Evolutionary conservation across 2,797 vertebrate genomes (phyloP).

Genomic region (Melanotaenia maccullochi): DNA sequence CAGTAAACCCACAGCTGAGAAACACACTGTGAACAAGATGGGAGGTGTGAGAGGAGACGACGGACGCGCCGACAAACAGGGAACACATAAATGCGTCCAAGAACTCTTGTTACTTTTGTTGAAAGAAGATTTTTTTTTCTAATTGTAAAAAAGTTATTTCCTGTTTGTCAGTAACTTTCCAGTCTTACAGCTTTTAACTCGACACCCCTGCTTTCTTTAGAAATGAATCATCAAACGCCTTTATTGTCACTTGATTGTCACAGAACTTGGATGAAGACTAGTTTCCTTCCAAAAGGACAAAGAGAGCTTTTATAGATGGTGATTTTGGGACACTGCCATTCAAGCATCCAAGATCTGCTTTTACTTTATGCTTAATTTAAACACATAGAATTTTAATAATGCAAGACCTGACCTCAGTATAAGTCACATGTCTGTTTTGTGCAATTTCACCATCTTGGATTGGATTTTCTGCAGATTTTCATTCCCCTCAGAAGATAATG

Average conservation of each 20-base stretch:
- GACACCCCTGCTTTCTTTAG: conserved; percentile 39
- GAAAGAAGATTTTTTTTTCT: not conserved
- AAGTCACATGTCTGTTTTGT: not conserved
- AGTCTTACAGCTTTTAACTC: conserved; percentile 33
- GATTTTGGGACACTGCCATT: not conserved
- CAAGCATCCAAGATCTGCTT: not conserved
- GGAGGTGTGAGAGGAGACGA: conserved; percentile 36
- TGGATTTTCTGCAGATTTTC: not conserved
- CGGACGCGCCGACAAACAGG: conserved; percentile 25
- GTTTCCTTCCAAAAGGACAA: not conserved
- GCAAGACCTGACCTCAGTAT: not conserved
- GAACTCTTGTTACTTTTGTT: conserved; percentile 45
- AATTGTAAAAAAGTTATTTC: conserved; percentile 33
- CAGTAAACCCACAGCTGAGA: conserved; percentile 72
- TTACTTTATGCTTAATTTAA: not conserved
- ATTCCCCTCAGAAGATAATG: not conserved
- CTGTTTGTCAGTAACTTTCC: conserved; percentile 37
- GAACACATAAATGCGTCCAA: conserved; percentile 37
- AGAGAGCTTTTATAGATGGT: conserved; percentile 13
- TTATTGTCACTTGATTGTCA: conserved; percentile 48
- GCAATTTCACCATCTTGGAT: not conserved
- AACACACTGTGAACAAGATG: conserved; percentile 51
- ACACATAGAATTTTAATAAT: not conserved
- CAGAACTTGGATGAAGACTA: conserved; percentile 4
- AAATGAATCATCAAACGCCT: conserved; percentile 52